Conservation (phyloP, 2,888 invertebrate genomes). For the Eilema sororculum region DNA sequence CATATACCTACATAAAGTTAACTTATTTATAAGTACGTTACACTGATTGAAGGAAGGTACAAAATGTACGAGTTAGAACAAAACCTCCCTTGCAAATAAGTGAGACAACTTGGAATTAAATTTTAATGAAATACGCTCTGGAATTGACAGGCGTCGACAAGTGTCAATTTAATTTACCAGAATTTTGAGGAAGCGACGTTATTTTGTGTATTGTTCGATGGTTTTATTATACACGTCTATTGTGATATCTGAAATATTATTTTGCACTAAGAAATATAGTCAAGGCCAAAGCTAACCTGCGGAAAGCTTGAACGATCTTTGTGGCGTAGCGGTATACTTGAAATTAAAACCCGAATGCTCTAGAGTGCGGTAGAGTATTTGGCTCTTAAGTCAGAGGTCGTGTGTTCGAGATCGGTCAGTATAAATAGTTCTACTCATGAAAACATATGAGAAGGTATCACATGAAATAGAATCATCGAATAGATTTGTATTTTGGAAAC, state of each 20-base stretch:
- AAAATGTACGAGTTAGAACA: slow-evolving; percentile 35
- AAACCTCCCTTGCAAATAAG: slow-evolving; percentile 50
- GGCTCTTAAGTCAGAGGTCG: too few relatives aligned
- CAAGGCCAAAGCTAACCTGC: not conserved
- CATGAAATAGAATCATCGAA: not conserved
- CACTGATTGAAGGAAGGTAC: not conserved
- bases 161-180: slow-evolving; percentile 49
- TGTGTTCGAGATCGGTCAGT: too few relatives aligned
- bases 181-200: slow-evolving; percentile 42
- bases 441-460: not conserved
- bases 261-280: not conserved
- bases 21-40: slow-evolving; percentile 5
- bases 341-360: too few relatives aligned
- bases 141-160: slow-evolving; percentile 53
- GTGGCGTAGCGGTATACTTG: not conserved
- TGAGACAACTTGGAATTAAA: slow-evolving; percentile 53
- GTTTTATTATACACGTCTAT: not conserved
- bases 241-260: not conserved
- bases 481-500: not conserved
- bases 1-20: slow-evolving; percentile 17
- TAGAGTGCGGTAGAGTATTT: not conserved
- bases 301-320: not conserved
- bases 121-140: slow-evolving; percentile 53
- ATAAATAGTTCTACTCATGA: too few relatives aligned
- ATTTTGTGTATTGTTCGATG: slow-evolving; percentile 15